Evolutionary conservation across 2,888 invertebrate genomes (phyloP).

Genomic region (Perithous albicinctus): DNA sequence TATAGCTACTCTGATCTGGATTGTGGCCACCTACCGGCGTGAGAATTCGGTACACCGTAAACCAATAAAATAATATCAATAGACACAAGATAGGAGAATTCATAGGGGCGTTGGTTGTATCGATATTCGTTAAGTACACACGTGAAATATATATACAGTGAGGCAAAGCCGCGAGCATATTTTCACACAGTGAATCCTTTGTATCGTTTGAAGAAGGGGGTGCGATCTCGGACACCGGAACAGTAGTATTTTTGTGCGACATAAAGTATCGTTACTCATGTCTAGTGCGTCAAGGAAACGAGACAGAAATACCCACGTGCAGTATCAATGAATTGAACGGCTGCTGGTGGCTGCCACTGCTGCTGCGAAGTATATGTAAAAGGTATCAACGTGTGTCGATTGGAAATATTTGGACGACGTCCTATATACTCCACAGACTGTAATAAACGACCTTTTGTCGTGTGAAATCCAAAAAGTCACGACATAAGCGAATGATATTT

Average conservation of each 20-base stretch:
- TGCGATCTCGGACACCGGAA: constrained; percentile 53
- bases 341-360: constrained; percentile 24
- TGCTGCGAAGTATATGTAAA: neutral
- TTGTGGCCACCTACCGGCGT: constrained; percentile 8
- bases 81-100: constrained; percentile 29
- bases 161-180: constrained; percentile 3
- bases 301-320: constrained; percentile 23
- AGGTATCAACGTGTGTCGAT: constrained; percentile 19
- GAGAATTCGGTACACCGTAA: constrained; percentile 38
- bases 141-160: constrained; percentile 9
- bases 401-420: constrained; percentile 38
- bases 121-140: constrained; percentile 29
- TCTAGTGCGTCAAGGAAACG: constrained; percentile 10
- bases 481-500: constrained; percentile 49
- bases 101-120: constrained; percentile 30
- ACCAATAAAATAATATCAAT: constrained; percentile 39
- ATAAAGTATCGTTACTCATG: constrained; percentile 42
- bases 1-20: neutral
- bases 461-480: constrained; percentile 29
- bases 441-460: constrained; percentile 52
- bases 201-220: constrained; percentile 25
- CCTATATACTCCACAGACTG: constrained; percentile 13
- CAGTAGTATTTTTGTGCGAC: constrained; percentile 65
- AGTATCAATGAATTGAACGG: constrained; percentile 56
- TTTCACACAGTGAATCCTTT: constrained; percentile 61